Percentiles rank a stretch among this genome's conserved stretches.
Evolutionary conservation across 2,888 invertebrate genomes (phyloP).

Genomic region (Acleris laterana): DNA sequence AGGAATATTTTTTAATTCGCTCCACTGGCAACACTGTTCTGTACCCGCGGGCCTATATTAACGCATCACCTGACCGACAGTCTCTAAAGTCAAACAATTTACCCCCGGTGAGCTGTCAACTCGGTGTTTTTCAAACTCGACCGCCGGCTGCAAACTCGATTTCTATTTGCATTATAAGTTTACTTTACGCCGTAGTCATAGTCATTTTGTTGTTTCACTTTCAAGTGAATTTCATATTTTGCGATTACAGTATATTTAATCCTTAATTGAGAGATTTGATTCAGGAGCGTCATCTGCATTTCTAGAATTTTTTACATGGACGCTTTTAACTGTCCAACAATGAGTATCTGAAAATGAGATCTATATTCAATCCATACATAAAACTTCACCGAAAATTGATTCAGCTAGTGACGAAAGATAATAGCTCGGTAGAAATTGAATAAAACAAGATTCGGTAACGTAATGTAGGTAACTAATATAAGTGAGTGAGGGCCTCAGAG

Average conservation of each 20-base stretch:
- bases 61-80: slow-evolving; percentile 62
- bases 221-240: neutral
- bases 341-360: no score
- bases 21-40: neutral
- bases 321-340: no score
- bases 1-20: neutral
- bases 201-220: neutral
- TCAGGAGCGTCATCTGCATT: no score
- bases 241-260: no score
- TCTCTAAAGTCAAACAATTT: slow-evolving; percentile 73
- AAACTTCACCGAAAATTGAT: neutral
- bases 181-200: slow-evolving; percentile 8
- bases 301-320: no score
- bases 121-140: slow-evolving; percentile 58
- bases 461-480: slow-evolving; percentile 76
- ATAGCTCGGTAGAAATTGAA: slow-evolving; percentile 71
- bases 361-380: no score
- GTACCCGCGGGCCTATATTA: slow-evolving; percentile 53
- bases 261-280: no score
- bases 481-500: slow-evolving; percentile 65
- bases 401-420: slow-evolving; percentile 61
- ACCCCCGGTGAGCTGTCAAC: slow-evolving; percentile 58
- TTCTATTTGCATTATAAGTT: slow-evolving; percentile 48
- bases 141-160: slow-evolving; percentile 49
- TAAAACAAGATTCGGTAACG: slow-evolving; percentile 72